Percentiles rank a stretch among this genome's conserved stretches.
phyloP scores from a whole-genome alignment of 2,113 vertebrate genomes.

The Anolis sagrei region DNA sequence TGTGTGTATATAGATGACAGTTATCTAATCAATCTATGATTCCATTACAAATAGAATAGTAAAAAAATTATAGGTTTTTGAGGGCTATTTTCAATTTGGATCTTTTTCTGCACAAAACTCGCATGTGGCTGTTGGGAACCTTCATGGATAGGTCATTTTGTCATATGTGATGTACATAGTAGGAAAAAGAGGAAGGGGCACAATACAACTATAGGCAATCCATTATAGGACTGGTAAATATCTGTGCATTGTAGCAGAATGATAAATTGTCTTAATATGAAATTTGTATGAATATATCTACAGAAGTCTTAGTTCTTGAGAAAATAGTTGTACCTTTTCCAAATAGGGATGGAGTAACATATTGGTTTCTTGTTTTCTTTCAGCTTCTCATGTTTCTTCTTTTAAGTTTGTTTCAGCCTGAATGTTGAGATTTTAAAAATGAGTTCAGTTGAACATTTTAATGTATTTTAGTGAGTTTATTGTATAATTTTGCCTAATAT shows the following conservation, averaged over 20 bases:
- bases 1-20: no score
- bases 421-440: no score
- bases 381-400: not conserved
- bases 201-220: not conserved
- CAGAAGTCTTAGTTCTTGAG: no score
- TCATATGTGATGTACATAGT: not conserved
- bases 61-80: no score
- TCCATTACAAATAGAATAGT: no score
- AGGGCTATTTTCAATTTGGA: no score
- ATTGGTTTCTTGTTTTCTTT: not conserved
- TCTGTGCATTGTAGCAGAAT: not conserved
- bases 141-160: not conserved
- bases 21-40: no score
- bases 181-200: not conserved
- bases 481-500: no score
- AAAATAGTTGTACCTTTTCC: not conserved
- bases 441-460: no score
- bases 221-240: not conserved
- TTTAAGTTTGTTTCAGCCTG: not conserved
- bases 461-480: not conserved
- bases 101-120: no score
- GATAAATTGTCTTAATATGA: not conserved
- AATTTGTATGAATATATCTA: not conserved
- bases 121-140: no score
- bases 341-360: not conserved